Percentiles rank a stretch among this genome's conserved stretches.
These are phyloP conservation scores for Heteronetta atricapilla DNA, from an alignment of 2,113 vertebrate genomes.

Conservation along the genomic window DNA sequence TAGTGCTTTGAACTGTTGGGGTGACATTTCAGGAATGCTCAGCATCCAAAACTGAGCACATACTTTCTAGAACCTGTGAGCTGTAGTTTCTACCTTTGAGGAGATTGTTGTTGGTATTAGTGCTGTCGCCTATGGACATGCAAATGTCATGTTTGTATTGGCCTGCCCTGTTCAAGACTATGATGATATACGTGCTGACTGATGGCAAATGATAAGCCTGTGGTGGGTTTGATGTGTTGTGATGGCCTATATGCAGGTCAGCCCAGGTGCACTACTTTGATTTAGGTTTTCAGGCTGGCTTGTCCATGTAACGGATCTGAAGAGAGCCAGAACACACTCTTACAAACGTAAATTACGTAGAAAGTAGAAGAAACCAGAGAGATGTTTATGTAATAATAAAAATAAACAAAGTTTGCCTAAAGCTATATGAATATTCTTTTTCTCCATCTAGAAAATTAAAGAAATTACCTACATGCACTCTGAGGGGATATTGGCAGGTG, in stretches of 20 bases:
- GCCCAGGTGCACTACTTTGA: background rate
- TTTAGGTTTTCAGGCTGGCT: background rate
- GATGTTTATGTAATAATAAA: background rate
- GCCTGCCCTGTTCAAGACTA: background rate
- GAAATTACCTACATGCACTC: slow-evolving; percentile 99
- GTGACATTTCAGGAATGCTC: background rate
- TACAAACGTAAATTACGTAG: background rate
- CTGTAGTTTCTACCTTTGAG: background rate
- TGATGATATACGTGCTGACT: background rate
- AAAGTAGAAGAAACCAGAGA: background rate
- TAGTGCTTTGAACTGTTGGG: background rate
- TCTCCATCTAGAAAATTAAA: slow-evolving; percentile 91
- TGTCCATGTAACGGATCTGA: accelerated
- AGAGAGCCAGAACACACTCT: background rate
- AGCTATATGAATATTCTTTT: background rate
- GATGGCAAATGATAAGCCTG: accelerated
- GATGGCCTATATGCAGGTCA: background rate
- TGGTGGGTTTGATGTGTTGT: background rate
- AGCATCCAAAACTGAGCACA: background rate
- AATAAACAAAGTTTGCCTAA: background rate
- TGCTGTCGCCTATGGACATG: background rate
- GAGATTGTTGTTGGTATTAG: background rate
- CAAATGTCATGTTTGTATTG: accelerated
- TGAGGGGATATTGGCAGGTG: slow-evolving; percentile 94
- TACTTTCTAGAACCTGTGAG: accelerated